Evolutionary conservation across 2,888 invertebrate genomes (phyloP).

Genomic region (Cataglyphis rosenhaueri): DNA sequence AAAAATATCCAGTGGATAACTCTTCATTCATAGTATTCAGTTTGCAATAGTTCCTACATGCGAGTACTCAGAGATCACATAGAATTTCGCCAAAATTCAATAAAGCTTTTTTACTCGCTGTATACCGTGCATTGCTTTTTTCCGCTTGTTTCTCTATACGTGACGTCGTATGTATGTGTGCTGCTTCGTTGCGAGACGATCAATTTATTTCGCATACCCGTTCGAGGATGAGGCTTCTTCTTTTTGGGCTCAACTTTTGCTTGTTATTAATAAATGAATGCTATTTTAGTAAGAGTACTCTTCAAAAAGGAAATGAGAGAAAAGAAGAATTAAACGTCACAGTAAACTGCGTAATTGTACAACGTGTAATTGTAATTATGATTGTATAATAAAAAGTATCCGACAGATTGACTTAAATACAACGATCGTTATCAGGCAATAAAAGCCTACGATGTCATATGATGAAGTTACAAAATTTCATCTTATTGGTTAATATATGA

Average conservation of each 20-base stretch:
- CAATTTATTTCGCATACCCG: constrained; percentile 52
- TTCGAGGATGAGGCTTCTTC: not conserved
- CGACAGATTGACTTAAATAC: constrained; percentile 26
- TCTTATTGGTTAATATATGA: constrained; percentile 27
- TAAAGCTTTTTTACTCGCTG: constrained; percentile 68
- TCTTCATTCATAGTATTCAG: constrained; percentile 54
- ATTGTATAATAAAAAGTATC: not conserved
- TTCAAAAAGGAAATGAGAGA: not conserved
- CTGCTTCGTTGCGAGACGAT: constrained; percentile 66
- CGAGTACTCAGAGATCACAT: constrained; percentile 51
- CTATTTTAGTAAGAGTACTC: constrained; percentile 14
- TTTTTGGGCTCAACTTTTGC: not conserved
- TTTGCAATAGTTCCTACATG: constrained; percentile 71
- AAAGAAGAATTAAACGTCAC: not conserved
- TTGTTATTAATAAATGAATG: constrained; percentile 39
- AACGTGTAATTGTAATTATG: constrained; percentile 4
- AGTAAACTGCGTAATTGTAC: not conserved
- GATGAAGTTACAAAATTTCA: constrained; percentile 19
- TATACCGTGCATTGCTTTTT: constrained; percentile 16
- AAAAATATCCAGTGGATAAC: constrained; percentile 34
- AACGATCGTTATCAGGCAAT: constrained; percentile 10
- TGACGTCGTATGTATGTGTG: constrained; percentile 52
- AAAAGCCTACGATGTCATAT: not conserved
- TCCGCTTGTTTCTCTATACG: constrained; percentile 42
- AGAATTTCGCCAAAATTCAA: constrained; percentile 65